These are phyloP conservation scores for Aurelia aurita complex sp. Pacific DNA, from an alignment of 30 jellyfish, hydroid and myxozoan species.

Conservation along the genomic window DNA sequence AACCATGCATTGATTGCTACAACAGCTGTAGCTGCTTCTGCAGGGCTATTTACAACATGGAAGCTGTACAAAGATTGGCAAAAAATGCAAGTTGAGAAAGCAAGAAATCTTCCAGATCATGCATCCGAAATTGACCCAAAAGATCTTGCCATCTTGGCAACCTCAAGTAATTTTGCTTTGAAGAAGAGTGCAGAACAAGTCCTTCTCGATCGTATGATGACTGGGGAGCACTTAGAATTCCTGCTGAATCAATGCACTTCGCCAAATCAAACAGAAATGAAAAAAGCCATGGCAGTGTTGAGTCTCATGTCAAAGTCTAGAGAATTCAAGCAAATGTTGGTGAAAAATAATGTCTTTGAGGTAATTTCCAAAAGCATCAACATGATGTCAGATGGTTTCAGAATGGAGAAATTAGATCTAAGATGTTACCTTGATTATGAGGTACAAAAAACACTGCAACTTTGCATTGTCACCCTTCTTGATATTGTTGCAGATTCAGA, in stretches of 20 bases:
- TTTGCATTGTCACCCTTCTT: slow-evolving; percentile 62
- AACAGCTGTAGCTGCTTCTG: slow-evolving; percentile 73
- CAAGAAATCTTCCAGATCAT: slow-evolving; percentile 63
- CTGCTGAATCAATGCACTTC: slow-evolving; percentile 38
- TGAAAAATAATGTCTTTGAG: slow-evolving; percentile 16
- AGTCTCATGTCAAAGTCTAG: slow-evolving; percentile 45
- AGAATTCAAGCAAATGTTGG: slow-evolving; percentile 44
- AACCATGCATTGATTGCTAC: slow-evolving; percentile 66
- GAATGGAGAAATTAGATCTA: slow-evolving; percentile 49
- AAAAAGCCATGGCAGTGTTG: slow-evolving; percentile 69
- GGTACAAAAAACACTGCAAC: slow-evolving; percentile 51
- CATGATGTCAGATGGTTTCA: slow-evolving; percentile 63
- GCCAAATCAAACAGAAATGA: slow-evolving; percentile 30
- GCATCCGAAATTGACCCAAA: slow-evolving; percentile 37
- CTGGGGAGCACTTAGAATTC: slow-evolving; percentile 21
- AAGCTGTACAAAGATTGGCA: slow-evolving; percentile 54
- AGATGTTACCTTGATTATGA: slow-evolving; percentile 44
- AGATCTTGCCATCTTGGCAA: slow-evolving; percentile 62
- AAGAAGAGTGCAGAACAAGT: slow-evolving; percentile 83
- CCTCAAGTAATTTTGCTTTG: slow-evolving; percentile 50
- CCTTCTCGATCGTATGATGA: slow-evolving; percentile 65
- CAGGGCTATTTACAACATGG: slow-evolving; percentile 71
- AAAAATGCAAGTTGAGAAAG: slow-evolving; percentile 42
- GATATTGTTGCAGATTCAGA: slow-evolving; percentile 59
- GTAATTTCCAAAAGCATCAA: slow-evolving; percentile 34